phyloP scores from a whole-genome alignment of 2,888 invertebrate species.

The Steromphala cineraria region DNA sequence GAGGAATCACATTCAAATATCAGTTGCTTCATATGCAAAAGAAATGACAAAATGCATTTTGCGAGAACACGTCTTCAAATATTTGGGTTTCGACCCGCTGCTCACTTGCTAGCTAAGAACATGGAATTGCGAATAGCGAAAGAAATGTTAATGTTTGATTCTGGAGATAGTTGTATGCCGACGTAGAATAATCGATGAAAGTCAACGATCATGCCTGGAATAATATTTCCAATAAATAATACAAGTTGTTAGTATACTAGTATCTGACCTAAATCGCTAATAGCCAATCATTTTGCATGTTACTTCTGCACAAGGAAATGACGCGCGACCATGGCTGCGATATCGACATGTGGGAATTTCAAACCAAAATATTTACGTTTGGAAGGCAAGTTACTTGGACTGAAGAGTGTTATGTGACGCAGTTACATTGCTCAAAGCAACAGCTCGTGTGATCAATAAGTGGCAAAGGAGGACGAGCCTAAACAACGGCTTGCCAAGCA shows the following conservation, averaged over 20 bases:
- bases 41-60: too few relatives aligned
- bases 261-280: not conserved
- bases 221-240: not conserved
- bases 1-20: too few relatives aligned
- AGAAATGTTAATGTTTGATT: too few relatives aligned
- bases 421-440: slow-evolving; percentile 5
- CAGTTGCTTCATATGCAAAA: too few relatives aligned
- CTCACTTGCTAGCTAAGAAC: too few relatives aligned
- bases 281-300: slow-evolving; percentile 1
- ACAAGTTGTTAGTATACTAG: not conserved
- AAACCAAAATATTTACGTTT: slow-evolving; percentile 10
- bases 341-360: slow-evolving; percentile 10
- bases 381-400: not conserved
- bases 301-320: slow-evolving; percentile 15
- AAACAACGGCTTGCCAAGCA: slow-evolving; percentile 24
- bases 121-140: too few relatives aligned
- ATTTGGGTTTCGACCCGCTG: too few relatives aligned
- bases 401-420: not conserved
- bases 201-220: too few relatives aligned
- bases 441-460: slow-evolving; percentile 8
- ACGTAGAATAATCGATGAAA: too few relatives aligned
- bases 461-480: slow-evolving; percentile 4
- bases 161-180: too few relatives aligned
- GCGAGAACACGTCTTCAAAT: too few relatives aligned
- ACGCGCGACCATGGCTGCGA: slow-evolving; percentile 4